Conservation (phyloP, 2,113 vertebrate species). For the Tachuris rubrigastra region DNA sequence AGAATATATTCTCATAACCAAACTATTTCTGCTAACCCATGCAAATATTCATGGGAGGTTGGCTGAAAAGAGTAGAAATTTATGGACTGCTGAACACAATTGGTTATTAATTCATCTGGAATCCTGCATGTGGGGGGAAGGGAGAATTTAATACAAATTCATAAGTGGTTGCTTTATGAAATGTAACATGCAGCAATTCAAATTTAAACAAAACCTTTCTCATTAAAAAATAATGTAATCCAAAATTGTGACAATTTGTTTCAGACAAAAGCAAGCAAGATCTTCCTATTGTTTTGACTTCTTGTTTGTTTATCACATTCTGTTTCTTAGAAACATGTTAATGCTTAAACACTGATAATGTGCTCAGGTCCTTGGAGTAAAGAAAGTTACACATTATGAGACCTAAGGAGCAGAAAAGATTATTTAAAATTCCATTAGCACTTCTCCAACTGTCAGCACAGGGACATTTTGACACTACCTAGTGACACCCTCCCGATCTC, state of each 20-base stretch:
- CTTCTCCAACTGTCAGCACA: neutral
- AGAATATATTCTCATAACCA: slow-evolving; percentile 49
- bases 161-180: neutral
- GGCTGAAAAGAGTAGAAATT: slow-evolving; percentile 46
- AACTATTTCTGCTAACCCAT: slow-evolving; percentile 63
- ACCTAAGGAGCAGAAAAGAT: neutral
- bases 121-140: neutral
- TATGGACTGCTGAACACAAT: slow-evolving; percentile 49
- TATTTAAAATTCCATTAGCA: slow-evolving; percentile 41
- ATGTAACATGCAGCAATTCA: neutral
- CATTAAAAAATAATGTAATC: neutral
- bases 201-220: neutral
- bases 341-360: neutral
- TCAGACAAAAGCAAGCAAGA: neutral
- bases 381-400: neutral
- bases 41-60: slow-evolving; percentile 41
- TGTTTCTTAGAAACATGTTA: slow-evolving; percentile 13
- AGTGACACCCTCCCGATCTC: neutral
- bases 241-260: neutral
- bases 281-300: neutral
- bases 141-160: neutral
- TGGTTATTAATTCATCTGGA: slow-evolving; percentile 40
- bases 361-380: neutral
- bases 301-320: neutral
- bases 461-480: slow-evolving; percentile 14